Evolutionary conservation across 1,140 invertebrate genomes (phyloP).

Genomic region (Potamilus streckersoni): DNA sequence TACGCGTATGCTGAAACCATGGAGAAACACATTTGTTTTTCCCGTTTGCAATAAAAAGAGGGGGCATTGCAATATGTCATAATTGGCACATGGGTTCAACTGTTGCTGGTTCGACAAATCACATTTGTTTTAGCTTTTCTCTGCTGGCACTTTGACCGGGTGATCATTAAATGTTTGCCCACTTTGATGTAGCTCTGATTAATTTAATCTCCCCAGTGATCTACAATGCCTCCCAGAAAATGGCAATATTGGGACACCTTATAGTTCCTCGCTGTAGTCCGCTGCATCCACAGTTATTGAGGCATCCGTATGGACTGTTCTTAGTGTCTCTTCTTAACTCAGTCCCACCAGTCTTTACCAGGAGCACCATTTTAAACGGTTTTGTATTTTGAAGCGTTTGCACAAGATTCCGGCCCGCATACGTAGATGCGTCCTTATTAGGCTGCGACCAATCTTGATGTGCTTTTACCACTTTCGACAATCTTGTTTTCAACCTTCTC

Average conservation of each 20-base stretch:
- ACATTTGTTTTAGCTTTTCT: slow-evolving; percentile 17
- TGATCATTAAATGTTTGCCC: slow-evolving; percentile 3
- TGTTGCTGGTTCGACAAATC: slow-evolving; percentile 17
- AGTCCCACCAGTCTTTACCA: slow-evolving; percentile 21
- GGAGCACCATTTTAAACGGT: slow-evolving; percentile 1
- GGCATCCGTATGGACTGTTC: slow-evolving; percentile 13
- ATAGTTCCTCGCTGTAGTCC: slow-evolving; percentile 11
- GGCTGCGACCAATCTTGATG: slow-evolving; percentile 4
- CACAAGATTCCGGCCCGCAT: slow-evolving; percentile 2
- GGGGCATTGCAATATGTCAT: slow-evolving; percentile 38
- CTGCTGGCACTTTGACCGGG: slow-evolving; percentile 22
- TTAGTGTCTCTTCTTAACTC: slow-evolving; percentile 5
- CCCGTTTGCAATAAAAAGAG: slow-evolving; percentile 33
- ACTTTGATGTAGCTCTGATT: slow-evolving; percentile 27
- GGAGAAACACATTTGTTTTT: slow-evolving; percentile 28
- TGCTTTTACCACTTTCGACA: slow-evolving; percentile 6
- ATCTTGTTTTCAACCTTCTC: slow-evolving; percentile 9
- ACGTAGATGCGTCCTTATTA: background rate
- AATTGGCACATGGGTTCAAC: slow-evolving; percentile 30
- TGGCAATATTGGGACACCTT: slow-evolving; percentile 14
- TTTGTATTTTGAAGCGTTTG: background rate
- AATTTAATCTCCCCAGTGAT: no score
- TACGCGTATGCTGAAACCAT: slow-evolving; percentile 28
- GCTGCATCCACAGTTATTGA: background rate
- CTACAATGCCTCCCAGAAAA: background rate